Percentiles rank a stretch among this genome's conserved stretches.
phyloP scores from a whole-genome alignment of 2,113 vertebrate genomes.

The Prionailurus viverrinus region DNA sequence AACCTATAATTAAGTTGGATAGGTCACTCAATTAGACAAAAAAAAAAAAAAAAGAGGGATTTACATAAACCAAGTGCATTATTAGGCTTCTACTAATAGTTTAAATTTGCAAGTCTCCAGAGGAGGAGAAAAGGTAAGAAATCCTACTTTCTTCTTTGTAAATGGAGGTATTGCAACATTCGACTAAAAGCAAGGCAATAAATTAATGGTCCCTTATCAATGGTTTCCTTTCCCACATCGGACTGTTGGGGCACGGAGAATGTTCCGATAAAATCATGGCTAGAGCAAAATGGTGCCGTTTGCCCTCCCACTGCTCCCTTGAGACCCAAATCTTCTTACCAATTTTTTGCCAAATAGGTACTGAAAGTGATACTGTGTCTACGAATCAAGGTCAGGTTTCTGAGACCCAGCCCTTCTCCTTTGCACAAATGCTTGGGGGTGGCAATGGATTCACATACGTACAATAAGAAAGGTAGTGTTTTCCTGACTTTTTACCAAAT shows the following conservation, averaged over 20 bases:
- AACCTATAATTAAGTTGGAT: background rate
- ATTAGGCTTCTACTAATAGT: background rate
- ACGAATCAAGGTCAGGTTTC: background rate
- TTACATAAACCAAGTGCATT: background rate
- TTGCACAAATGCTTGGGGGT: background rate
- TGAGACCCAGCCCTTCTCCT: background rate
- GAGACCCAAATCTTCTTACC: background rate
- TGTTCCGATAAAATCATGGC: background rate
- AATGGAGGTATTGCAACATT: background rate
- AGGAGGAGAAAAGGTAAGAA: background rate
- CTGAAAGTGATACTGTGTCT: background rate
- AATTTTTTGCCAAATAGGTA: background rate
- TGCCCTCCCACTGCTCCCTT: rapidly evolving
- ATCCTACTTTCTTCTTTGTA: background rate
- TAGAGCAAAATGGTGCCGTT: background rate
- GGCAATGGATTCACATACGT: background rate
- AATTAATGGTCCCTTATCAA: background rate
- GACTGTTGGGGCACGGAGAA: background rate
- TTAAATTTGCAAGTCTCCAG: background rate
- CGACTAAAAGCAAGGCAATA: background rate
- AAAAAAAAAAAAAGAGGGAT: background rate
- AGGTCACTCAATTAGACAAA: background rate
- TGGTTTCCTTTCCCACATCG: background rate
- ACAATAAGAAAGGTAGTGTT: background rate
- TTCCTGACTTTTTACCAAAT: background rate